Percentiles rank a stretch among this genome's conserved stretches.
Evolutionary conservation across 2,113 vertebrate genomes (phyloP).

Genomic region (Zapornia atra): DNA sequence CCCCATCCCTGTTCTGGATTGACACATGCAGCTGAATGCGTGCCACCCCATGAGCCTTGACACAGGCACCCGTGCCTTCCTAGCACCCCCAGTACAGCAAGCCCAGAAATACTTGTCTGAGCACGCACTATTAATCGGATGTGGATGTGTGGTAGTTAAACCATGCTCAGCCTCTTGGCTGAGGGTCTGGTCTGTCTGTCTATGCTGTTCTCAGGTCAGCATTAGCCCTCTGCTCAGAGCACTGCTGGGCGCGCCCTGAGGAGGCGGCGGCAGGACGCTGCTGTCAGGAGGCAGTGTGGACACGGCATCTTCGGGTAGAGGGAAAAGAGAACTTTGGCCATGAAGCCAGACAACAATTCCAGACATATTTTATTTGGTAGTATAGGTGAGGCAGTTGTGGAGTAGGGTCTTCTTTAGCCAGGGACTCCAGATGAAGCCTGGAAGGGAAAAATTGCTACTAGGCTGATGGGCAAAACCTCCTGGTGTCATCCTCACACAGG

Average conservation of each 20-base stretch:
- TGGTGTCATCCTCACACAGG: no score
- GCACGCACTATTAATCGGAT: accelerated
- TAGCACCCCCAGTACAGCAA: accelerated
- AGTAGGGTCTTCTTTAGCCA: background rate
- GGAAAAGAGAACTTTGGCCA: background rate
- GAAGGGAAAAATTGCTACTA: background rate
- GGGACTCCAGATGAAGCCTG: background rate
- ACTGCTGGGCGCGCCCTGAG: accelerated
- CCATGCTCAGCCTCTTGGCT: background rate
- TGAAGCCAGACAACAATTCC: background rate
- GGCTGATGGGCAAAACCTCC: background rate
- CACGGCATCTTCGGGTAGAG: background rate
- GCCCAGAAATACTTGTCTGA: background rate
- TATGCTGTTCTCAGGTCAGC: accelerated
- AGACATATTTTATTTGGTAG: background rate
- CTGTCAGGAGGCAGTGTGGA: background rate
- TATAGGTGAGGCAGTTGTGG: background rate
- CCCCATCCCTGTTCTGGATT: background rate
- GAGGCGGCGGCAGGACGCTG: background rate
- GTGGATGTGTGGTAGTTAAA: background rate
- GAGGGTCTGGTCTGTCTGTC: background rate
- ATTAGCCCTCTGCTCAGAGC: background rate
- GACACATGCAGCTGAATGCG: background rate
- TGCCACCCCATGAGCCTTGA: background rate
- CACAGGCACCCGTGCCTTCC: background rate